Conservation (phyloP, 2,888 invertebrate species). For the Patella depressa region DNA sequence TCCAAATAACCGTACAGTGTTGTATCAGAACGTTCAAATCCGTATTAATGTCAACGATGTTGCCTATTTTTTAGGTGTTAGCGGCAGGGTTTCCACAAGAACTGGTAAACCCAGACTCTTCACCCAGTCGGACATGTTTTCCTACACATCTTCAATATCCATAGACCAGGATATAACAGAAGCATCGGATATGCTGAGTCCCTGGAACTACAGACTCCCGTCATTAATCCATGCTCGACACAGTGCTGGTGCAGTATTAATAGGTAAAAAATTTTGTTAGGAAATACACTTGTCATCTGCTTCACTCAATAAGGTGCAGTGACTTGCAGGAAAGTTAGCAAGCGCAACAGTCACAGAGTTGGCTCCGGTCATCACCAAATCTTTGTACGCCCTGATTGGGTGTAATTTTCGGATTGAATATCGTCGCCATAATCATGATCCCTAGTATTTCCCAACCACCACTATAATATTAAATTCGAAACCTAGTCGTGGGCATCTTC, state of each 20-base stretch:
- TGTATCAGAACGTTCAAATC: too few relatives aligned
- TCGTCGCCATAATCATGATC: not conserved
- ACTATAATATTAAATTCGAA: too few relatives aligned
- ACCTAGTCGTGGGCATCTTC: too few relatives aligned
- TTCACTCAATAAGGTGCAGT: too few relatives aligned
- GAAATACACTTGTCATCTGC: too few relatives aligned
- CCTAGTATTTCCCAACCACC: too few relatives aligned
- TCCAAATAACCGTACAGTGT: too few relatives aligned
- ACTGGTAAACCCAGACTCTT: constrained; percentile 39
- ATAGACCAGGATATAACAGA: constrained; percentile 32
- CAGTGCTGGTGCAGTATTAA: constrained; percentile 48
- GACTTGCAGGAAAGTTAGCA: too few relatives aligned
- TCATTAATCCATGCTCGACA: constrained; percentile 53
- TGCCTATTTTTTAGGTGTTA: too few relatives aligned
- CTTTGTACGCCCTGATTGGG: too few relatives aligned
- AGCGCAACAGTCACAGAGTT: too few relatives aligned
- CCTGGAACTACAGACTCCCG: constrained; percentile 55
- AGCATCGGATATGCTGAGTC: constrained; percentile 44
- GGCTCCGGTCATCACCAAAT: not conserved
- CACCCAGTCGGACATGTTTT: constrained; percentile 51
- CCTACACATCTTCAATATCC: constrained; percentile 49
- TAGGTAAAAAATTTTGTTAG: constrained; percentile 39
- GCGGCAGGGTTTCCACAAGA: not conserved
- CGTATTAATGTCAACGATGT: too few relatives aligned
- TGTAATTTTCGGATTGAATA: not conserved